Evolutionary conservation across 2,113 vertebrate species (phyloP), one percentile per base, ranked within the genome.

Genomic region (Crypturellus undulatus): DNA sequence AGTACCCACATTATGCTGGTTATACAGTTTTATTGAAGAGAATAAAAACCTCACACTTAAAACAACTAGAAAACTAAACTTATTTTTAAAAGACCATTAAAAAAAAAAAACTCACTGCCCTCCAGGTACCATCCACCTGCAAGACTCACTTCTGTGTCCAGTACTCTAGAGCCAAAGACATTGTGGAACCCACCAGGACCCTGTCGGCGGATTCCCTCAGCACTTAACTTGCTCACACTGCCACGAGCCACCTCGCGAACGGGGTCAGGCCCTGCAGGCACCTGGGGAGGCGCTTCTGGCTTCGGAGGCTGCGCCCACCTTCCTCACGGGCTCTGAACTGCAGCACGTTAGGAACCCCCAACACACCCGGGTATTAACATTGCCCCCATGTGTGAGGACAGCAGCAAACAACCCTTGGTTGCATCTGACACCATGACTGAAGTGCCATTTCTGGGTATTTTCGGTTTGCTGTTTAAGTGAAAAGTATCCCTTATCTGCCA

Each of bases 1-100:
- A 59, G 38, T 3, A 14, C 12, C 12, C 25, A 21, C 7, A 16
- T 2, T 25, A 25, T 24, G 49, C 11, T 5, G 34, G 52, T 40
- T 16, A 1, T 3, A 13, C 32, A 3, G 0, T 40, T 32, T 30
- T 8, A 20, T 1, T 5, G 40, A 22, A 12, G 30, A 4, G 8
- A 6, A 17, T 11, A 25, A 32, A 21, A 67, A 12, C 16, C 71
- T 1, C 32, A 34, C 47, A 24, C 0, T 19, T 34, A 21, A 6
- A 3, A 1, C 2, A 28, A 34, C 2, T n/a, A 15, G 1, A 1
- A 26, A 78, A 22, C 22, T n/a, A 34, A 26, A 20, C 34, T 28
- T 36, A 70, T 65, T 28, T 76, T 71, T n/a, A 40, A 47, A 25
- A 17, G 36, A 25, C 38, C 21, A 54, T 54, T 52, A 25, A 25